phyloP scores from a whole-genome alignment of 2,888 invertebrate species.

The Scaptomyza polygonia region DNA sequence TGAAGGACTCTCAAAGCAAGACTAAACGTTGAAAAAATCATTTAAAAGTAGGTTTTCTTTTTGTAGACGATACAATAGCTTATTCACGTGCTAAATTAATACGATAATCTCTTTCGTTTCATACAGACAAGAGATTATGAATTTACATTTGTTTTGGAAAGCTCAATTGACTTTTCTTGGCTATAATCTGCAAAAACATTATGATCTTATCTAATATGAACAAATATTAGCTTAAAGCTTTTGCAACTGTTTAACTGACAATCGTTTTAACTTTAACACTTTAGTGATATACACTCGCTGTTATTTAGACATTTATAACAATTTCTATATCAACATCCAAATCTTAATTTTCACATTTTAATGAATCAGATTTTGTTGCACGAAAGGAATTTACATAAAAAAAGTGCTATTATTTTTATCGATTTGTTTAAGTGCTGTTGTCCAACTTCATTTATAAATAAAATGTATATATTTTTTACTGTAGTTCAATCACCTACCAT shows the following conservation, averaged over 20 bases:
- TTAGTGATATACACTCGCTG: background rate
- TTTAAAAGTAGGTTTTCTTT: background rate
- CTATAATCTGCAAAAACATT: too few species aligned
- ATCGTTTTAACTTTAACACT: background rate
- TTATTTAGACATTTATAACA: background rate
- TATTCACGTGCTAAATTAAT: background rate
- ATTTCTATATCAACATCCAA: slow-evolving; percentile 9
- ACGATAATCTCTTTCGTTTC: background rate
- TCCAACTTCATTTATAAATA: background rate
- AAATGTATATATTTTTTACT: background rate
- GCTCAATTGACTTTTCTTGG: background rate
- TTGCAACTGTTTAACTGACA: background rate
- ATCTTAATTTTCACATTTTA: slow-evolving; percentile 3
- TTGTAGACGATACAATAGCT: background rate
- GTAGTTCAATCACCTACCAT: too few species aligned
- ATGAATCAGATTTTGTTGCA: slow-evolving; percentile 2
- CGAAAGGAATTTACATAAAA: background rate
- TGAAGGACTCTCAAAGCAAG: slow-evolving; percentile 29
- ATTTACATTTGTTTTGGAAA: background rate
- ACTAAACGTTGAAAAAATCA: background rate
- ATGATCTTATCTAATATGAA: too few species aligned
- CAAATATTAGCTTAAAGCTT: background rate
- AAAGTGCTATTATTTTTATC: background rate
- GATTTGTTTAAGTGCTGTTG: background rate
- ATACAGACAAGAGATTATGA: background rate